Conservation (phyloP, 1,140 invertebrate genomes). For the Drosophila dunni region DNA sequence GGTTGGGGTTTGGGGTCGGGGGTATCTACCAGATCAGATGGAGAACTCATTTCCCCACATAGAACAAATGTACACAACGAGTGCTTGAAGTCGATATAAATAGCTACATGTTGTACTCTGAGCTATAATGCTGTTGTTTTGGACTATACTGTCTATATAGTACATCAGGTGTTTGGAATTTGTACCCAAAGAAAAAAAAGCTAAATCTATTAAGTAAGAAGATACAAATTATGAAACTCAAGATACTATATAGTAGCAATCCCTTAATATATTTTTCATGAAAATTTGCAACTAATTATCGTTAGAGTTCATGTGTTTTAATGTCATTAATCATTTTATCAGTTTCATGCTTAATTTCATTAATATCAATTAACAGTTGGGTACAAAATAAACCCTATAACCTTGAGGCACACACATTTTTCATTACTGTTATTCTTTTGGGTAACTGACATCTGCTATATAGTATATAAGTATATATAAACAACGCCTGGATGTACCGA, state of each 20-base stretch:
- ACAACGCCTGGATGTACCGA: conserved; percentile 3
- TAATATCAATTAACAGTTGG: conserved; percentile 29
- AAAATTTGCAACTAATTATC: conserved; percentile 3
- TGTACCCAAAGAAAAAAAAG: neutral
- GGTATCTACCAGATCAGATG: conserved; percentile 17
- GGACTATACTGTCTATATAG: conserved; percentile 2
- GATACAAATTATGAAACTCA: neutral
- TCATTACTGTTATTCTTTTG: conserved; percentile 12
- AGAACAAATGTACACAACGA: conserved; percentile 1
- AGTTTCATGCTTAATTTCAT: conserved; percentile 21
- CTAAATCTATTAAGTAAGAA: neutral
- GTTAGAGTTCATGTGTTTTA: conserved; percentile 1
- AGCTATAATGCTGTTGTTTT: conserved; percentile 8
- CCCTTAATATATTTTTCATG: neutral
- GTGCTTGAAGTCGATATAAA: conserved; percentile 26
- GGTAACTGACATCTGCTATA: neutral
- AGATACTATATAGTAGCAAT: neutral
- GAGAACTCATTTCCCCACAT: conserved; percentile 14
- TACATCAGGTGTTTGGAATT: conserved; percentile 12
- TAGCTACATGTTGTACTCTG: conserved; percentile 22
- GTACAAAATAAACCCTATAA: conserved; percentile 3
- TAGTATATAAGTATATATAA: conserved; percentile 10
- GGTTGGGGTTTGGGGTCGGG: conserved; percentile 10
- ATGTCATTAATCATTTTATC: conserved; percentile 29
- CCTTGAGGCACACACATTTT: conserved; percentile 19